Evolutionary conservation across 2,797 vertebrate species (phyloP), one percentile per base, ranked within the genome.

Genomic region (Chanos chanos): DNA sequence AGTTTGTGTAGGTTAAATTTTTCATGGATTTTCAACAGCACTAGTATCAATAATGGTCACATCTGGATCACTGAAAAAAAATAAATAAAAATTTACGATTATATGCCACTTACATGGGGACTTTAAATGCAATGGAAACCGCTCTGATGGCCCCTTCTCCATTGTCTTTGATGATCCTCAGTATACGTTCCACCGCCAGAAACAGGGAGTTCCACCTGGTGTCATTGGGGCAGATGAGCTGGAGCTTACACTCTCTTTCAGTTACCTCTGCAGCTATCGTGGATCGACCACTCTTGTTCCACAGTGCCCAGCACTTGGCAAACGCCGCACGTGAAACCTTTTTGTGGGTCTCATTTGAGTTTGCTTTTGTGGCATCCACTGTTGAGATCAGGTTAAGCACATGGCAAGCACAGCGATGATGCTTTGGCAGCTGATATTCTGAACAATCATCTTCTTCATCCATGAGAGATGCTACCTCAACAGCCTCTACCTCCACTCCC

Each of bases 21-120:
- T n/a, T n/a, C n/a, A n/a, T n/a, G n/a, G n/a, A n/a, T n/a, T n/a
- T n/a, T n/a, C n/a, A n/a, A n/a, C n/a, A n/a, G n/a, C n/a, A n/a
- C n/a, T n/a, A n/a, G n/a, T n/a, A n/a, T n/a, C n/a, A n/a, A n/a
- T n/a, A n/a, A n/a, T n/a, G n/a, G n/a, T n/a, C n/a, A n/a, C n/a
- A n/a, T n/a, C n/a, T n/a, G n/a, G n/a, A n/a, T n/a, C n/a, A n/a
- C n/a, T n/a, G n/a, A n/a, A n/a, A n/a, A n/a, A n/a, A n/a, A n/a
- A n/a, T n/a, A n/a, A n/a, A n/a, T n/a, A n/a, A n/a, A n/a, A n/a
- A n/a, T n/a, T n/a, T n/a, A n/a, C n/a, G n/a, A n/a, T n/a, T n/a
- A n/a, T n/a, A n/a, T 25, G 39, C 16, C 27, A 64, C 56, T 66
- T 59, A 59, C 40, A 73, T 54, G 61, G 41, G 48, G 59, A 66